These are phyloP conservation scores for Simalia tracyae DNA, from an alignment of 2,797 vertebrate genomes.

Conservation along the genomic window DNA sequence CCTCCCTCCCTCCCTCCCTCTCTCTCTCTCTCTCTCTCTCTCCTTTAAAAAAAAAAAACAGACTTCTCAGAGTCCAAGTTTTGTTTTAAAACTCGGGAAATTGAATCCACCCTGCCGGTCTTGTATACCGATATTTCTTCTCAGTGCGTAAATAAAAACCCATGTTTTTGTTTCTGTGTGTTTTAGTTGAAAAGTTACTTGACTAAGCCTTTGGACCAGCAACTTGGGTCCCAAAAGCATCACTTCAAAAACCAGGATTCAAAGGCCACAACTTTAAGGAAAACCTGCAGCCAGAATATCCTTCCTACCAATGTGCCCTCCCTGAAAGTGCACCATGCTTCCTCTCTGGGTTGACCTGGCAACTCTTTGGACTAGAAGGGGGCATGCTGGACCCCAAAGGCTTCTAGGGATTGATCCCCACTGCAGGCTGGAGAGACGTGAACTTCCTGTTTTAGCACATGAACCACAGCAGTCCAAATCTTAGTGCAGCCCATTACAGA, in stretches of 20 bases:
- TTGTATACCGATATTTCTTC: slow-evolving; percentile 40
- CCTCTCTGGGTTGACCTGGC: not conserved
- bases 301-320: not conserved
- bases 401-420: not conserved
- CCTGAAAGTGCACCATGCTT: not conserved
- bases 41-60: not conserved
- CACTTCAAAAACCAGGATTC: not conserved
- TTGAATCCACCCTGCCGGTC: not conserved
- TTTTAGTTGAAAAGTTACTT: not conserved
- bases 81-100: not conserved
- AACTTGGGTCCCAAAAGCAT: not conserved
- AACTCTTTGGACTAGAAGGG: too few species aligned
- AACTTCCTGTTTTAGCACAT: not conserved
- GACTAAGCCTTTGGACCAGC: not conserved
- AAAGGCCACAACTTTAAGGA: not conserved
- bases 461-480: not conserved
- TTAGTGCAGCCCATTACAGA: not conserved
- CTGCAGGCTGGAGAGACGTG: not conserved
- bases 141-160: slow-evolving; percentile 70
- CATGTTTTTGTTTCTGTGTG: slow-evolving; percentile 24
- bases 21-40: not conserved
- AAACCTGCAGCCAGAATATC: not conserved
- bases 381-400: not conserved
- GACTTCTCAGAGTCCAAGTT: not conserved
- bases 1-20: not conserved